Base-by-base conservation (phyloP, 1,140 invertebrate species). In the Argopecten irradians region DNA sequence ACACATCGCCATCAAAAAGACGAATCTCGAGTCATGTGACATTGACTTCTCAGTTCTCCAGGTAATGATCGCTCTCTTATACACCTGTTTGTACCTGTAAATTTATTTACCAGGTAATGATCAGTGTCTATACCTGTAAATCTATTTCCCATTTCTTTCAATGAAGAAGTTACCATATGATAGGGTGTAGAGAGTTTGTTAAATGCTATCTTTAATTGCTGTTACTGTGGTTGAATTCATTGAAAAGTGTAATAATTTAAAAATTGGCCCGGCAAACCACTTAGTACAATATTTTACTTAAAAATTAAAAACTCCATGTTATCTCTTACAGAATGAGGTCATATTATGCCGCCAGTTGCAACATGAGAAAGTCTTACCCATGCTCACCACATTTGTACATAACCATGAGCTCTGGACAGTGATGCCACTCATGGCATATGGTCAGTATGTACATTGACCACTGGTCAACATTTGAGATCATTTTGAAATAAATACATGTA, bases 391-490 rank as follows among this genome's bases (percentile, higher is more conserved):
- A 55, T 98, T 98, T 96, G 97, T 98, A 0, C 96, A 96, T 91
- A 97, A 97, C 14, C 96, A 96, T 87, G 97, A 98, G 94, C 95
- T 98, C 19, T 98, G 97, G 95, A 96, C 97, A 5, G 96, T 98
- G 22, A 97, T 97, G 90, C 97, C 98, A 7, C 95, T 98, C n/a
- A 97, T 98, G 97, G 97, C 96, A 16, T 97, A 97, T 94, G 97
- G 95, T 94, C 90, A 91, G 90, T 90, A 71, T 39, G 36, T 8
- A 39, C 36, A 39, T 8, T 39, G 36, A 39, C 5, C 13, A 39
- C 13, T 13, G 5, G 13, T 8, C 36, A 39, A 8, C 36, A 39
- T 39, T 39, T 39, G 36, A 39, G 13, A 13, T 39, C 36, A 39
- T 39, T 39, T 5, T 8, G 13, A 39, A 8, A 39, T 8, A 13